These are phyloP conservation scores for Phyllotreta cruciferae DNA, from an alignment of 2,888 invertebrate genomes.

Conservation along the genomic window DNA sequence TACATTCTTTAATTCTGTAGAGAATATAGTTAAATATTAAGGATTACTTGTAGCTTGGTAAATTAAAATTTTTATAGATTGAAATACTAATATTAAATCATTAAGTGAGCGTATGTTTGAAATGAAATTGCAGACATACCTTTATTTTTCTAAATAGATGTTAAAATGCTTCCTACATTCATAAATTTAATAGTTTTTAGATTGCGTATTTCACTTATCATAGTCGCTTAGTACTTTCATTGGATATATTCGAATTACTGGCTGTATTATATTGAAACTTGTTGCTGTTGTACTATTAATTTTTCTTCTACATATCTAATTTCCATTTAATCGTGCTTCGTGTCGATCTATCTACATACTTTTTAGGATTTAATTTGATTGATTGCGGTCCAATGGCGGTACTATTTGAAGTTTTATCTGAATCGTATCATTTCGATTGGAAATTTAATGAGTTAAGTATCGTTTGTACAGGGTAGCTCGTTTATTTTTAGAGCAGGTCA, in stretches of 20 bases:
- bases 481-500: slow-evolving; percentile 42
- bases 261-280: no score
- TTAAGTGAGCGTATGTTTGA: not conserved
- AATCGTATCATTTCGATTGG: slow-evolving; percentile 29
- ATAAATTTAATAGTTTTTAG: no score
- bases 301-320: no score
- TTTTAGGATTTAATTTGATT: no score
- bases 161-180: not conserved
- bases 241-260: no score
- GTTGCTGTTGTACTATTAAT: no score
- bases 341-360: no score
- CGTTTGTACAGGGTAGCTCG: slow-evolving; percentile 51
- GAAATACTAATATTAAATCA: not conserved
- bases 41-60: not conserved
- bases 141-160: slow-evolving; percentile 6
- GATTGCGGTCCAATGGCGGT: no score
- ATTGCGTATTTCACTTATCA: no score
- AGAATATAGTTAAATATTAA: not conserved
- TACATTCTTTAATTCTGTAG: slow-evolving; percentile 9
- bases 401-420: not conserved
- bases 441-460: slow-evolving; percentile 30
- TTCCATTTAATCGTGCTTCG: no score
- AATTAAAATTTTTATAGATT: slow-evolving; percentile 1
- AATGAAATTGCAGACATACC: slow-evolving; percentile 3
- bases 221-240: no score